Evolutionary conservation across 2,888 invertebrate species (phyloP), one percentile per base, ranked within the genome.

Genomic region (Aradus depressus): DNA sequence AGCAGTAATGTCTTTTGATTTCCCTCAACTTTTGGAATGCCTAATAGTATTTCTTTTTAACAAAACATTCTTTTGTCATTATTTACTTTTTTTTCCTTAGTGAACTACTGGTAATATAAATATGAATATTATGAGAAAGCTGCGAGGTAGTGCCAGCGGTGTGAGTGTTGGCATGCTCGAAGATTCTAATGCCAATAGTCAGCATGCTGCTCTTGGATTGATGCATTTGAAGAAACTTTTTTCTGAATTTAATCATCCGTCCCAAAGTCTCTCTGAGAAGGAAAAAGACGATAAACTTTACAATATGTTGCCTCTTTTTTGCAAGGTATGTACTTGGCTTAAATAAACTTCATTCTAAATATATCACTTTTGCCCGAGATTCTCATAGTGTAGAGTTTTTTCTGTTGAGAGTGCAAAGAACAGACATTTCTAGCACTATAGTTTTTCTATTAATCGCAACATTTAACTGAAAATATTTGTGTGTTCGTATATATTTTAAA

Each of bases 221-320:
- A 91, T 90, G 82, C 96, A 97, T 66, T 76, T 98, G 44, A 87
- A 95, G 65, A 97, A 97, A 70, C 75, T 97, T 32, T 97, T 96
- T 69, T 82, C 87, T 45, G 96, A 96, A 68, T 93, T 91, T 65
- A 84, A 86, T 28, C 91, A 95, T 70, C 89, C 92, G 32, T 74
- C 84, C 31, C 83, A 88, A 61, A 79, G 84, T 3, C 73, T 89
- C 12, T 76, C 79, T 35, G 88, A 89, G 58, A 73, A 77, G 50
- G 90, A 91, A 67, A 79, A 84, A 64, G 93, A 96, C 71, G 87
- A 87, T 65, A 91, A 92, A 69, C 75, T 97, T 12, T 95, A 95
- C 70, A 92, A 91, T 68, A 93, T 98, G 91, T 74, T 98, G 66
- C 97, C 97, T 50, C 74, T 97, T 32, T 97, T 97, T 72, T 95